Conservation (phyloP, 2,113 vertebrate species). For the Heptranchias perlo region DNA sequence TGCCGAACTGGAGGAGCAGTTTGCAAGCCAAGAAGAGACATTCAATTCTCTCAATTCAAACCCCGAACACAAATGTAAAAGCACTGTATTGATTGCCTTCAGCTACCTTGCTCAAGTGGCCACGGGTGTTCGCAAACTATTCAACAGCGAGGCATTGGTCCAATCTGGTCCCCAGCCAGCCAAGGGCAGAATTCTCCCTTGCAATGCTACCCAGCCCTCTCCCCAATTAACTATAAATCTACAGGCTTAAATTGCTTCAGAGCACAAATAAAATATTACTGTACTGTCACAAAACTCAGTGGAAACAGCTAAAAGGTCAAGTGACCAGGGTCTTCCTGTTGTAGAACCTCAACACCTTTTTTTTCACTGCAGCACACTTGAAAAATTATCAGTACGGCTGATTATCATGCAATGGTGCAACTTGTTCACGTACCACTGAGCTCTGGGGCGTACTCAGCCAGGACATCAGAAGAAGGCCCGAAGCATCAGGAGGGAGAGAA, state of each 20-base stretch:
- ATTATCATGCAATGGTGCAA: neutral
- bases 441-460: neutral
- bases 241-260: neutral
- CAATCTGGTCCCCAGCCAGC: neutral
- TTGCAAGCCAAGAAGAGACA: neutral
- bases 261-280: neutral
- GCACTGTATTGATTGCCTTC: neutral
- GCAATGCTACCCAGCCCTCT: no score
- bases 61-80: neutral
- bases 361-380: neutral
- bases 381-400: neutral
- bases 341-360: neutral
- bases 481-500: neutral
- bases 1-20: neutral
- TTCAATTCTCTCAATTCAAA: neutral
- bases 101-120: neutral
- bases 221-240: neutral
- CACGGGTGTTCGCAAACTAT: neutral
- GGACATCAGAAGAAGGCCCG: no score
- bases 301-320: slow-evolving; percentile 25
- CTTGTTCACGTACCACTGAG: neutral
- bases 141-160: neutral
- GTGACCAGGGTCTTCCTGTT: neutral
- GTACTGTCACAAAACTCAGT: neutral
- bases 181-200: neutral